Percentiles rank a stretch among this genome's conserved stretches.
Evolutionary conservation across 2,888 invertebrate species (phyloP).

Genomic region (Mantis religiosa): DNA sequence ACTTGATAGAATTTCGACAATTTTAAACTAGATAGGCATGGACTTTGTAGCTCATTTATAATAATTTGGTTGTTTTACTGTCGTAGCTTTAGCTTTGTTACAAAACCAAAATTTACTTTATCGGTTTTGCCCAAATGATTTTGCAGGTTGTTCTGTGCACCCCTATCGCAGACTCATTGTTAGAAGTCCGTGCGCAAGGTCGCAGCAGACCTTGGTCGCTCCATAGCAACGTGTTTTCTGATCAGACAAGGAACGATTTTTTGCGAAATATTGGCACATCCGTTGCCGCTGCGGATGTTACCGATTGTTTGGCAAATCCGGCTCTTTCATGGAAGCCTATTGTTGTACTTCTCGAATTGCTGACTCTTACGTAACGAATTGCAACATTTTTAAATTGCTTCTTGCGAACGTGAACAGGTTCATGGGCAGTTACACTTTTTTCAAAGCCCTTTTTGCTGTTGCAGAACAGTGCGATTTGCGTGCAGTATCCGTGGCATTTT

Average conservation of each 20-base stretch:
- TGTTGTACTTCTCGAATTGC: background rate
- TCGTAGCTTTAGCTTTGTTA: no score
- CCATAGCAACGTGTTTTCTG: background rate
- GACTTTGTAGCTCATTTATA: no score
- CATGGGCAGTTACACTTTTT: background rate
- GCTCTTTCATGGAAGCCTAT: background rate
- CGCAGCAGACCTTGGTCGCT: background rate
- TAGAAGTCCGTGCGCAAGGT: background rate
- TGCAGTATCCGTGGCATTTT: no score
- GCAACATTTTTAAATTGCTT: background rate
- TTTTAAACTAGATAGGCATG: no score
- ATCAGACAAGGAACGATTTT: background rate
- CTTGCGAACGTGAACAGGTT: background rate
- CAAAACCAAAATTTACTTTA: no score
- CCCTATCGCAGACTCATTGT: background rate
- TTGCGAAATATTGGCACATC: background rate
- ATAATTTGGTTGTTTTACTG: no score
- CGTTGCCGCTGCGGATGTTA: background rate
- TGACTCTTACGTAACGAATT: background rate
- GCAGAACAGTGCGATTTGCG: no score
- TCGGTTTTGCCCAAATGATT: no score
- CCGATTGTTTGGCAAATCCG: background rate
- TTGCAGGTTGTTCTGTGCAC: no score
- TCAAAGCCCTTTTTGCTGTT: no score
- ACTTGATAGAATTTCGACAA: no score